Percentiles rank a stretch among this genome's conserved stretches.
phyloP scores from a whole-genome alignment of 1,140 invertebrate genomes.

The Phthorimaea operculella region DNA sequence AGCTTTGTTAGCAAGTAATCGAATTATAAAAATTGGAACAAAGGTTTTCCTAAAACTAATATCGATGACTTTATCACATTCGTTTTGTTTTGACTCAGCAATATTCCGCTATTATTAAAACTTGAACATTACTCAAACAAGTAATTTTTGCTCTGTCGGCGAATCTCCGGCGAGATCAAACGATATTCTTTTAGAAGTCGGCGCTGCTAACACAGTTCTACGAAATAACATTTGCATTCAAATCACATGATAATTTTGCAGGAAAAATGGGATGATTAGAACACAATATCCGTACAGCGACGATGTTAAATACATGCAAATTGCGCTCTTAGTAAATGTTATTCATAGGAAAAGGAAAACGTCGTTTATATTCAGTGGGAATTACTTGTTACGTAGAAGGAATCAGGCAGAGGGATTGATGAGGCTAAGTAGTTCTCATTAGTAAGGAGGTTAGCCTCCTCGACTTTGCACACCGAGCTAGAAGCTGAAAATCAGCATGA shows the following conservation, averaged over 20 bases:
- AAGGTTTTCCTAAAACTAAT: too few relatives aligned
- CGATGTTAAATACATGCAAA: conserved; percentile 35
- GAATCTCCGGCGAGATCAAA: conserved; percentile 1
- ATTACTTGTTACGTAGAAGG: conserved; percentile 38
- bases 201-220: conserved; percentile 9
- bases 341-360: conserved; percentile 43
- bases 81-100: conserved; percentile 24
- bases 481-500: too few relatives aligned
- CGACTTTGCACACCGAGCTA: too few relatives aligned
- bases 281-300: conserved; percentile 20
- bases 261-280: conserved; percentile 16
- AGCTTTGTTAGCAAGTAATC: too few relatives aligned
- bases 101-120: conserved; percentile 42
- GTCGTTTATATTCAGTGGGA: conserved; percentile 45
- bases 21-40: too few relatives aligned
- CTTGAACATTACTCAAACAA: conserved; percentile 29
- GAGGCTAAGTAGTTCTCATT: conserved; percentile 15
- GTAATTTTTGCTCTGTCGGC: conserved; percentile 25
- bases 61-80: conserved; percentile 27
- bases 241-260: background rate
- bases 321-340: conserved; percentile 43
- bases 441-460: too few relatives aligned
- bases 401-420: conserved; percentile 28
- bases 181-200: background rate
- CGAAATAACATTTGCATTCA: conserved; percentile 5